Base-by-base conservation (phyloP, 53 echinoderm and acorn worm genomes). In the Mesocentrotus franciscanus region DNA sequence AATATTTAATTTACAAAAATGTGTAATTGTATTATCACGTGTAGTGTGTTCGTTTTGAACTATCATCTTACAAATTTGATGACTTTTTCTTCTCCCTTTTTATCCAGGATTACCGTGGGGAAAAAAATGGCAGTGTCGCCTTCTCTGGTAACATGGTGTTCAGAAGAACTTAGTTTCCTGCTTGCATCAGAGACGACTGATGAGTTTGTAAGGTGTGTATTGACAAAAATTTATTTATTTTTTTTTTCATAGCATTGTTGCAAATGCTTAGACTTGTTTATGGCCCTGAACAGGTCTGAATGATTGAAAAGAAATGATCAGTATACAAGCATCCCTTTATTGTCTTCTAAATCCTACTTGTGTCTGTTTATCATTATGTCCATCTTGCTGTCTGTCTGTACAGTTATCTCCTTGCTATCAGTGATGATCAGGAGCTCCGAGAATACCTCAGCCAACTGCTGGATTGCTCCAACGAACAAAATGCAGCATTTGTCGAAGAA, bases 131-230 rank as follows among this genome's bases (percentile, higher is more conserved):
- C 94, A 26, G 94, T 56, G 10, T 94, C 94, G 0, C 62, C 85
- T 66, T 85, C 94, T 71, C 60, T 96, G 9, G 89, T 95, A 22
- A 95, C 96, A 36, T 97, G 97, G 97, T 97, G 97, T 61, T 70
- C 96, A 7, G 95, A 89, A 74, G 87, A 97, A 56, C 95, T 97
- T 0, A 66, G 39, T 42, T 61, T 30, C 9, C 74, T 97, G 12
- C 89, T 97, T 60, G 91, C 78, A 27, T 94, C 95, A 61, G 97
- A 97, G 39, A 84, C 96, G 18, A 92, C 97, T 17, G 92, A 96
- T 87, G 97, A 97, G 84, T 94, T 95, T 30, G 76, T 26, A 0
- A 85, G 94, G 94, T 94, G 14, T 26, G 85, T 79, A 42, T 22
- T 32, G 15, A 64, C 24, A 26, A 27, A 0, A 59, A 9, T 29